Base-by-base conservation (phyloP, 2,797 vertebrate species). In the Sphenodon punctatus region DNA sequence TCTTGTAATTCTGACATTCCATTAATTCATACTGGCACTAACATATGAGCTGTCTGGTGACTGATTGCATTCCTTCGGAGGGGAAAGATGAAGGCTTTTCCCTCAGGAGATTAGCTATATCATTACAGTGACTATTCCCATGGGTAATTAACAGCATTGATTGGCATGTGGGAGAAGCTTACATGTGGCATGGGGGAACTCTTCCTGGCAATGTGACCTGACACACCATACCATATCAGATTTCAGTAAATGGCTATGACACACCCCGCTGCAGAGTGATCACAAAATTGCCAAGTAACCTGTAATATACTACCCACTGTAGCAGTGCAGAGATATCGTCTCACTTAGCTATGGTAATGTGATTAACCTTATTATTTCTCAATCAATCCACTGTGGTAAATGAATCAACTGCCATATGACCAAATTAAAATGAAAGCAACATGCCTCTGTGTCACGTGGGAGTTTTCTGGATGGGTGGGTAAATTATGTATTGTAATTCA, bases 351-450 rank as follows among this genome's bases (percentile, higher is more conserved):
- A 13, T 32, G 76, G 88, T 49, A 74, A 89, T 74, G 4, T n/a
- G 38, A 70, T 86, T 91, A 80, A 85, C 92, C 87, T 88, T 70
- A 90, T 91, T 92, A 91, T 88, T 88, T 86, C 69, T 84, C 88
- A 89, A 32, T 55, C 77, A 89, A 58, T 55, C 88, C 66, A 3
- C 69, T 70, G 61, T 80, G 85, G 78, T 63, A 79, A 82, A 85
- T 59, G 73, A 80, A 79, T 67, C 43, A 80, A 45, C 53, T 32
- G 61, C 79, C 92, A 89, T 85, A 76, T 86, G 89, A 85, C 45
- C 82, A 78, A 80, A 16, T 71, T 65, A 80, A 80, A 90, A 88
- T 10, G 74, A 81, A 73, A 78, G 71, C 71, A 79, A 75, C 65
- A 23, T 59, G 36, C 71, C 85, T 70, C 41, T 14, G 17, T 39